Base-by-base conservation (phyloP, 2,113 vertebrate species). In the Ifrita kowaldi region DNA sequence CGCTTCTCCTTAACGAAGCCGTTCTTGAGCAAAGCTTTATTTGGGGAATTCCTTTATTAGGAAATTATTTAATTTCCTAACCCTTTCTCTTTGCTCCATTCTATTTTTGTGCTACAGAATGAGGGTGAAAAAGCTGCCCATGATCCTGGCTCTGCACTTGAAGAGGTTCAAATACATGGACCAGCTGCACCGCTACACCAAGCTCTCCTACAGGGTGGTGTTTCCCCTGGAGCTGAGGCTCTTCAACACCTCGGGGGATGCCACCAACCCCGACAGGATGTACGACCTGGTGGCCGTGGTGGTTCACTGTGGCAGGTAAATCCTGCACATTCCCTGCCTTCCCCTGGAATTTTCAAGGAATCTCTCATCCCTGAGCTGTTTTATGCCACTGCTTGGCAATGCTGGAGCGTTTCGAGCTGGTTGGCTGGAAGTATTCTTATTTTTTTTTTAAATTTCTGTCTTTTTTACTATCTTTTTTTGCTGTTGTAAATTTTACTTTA, bases 101-200 rank as follows among this genome's bases (percentile, higher is more conserved):
- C 0, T 26, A 0, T 46, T 71, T 39, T 14, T 71, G 1, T 63
- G 57, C 11, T 18, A 13, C 83, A 99, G 99, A 93, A 99, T 99
- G 99, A 96, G 98, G 85, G 99, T 99, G 55, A 99, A 99, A 89
- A 99, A 99, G 98, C 98, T 99, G 59, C 99, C 99, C 75, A 99
- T 99, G 99, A 99, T 99, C 94, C 98, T 99, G 56, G 99, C 99
- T 17, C 98, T 99, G 95, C 99, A 99, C 97, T 96, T 99, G 84
- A 99, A 99, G 97, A 98, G 99, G 96, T 99, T 99, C 95, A 99
- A 99, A 35, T 99, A 99, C 97, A 99, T 99, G 99, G 99, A 99
- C 97, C 99, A 99, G 98, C 98, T 99, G 92, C 99, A 99, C 97
- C 98, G 99, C 81, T 99, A 99, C 97, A 99, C 99, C 98, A 99